Percentiles rank a stretch among this genome's conserved stretches.
These are phyloP conservation scores for Acanthopleura granulata DNA, from an alignment of 2,888 invertebrate species.

Conservation along the genomic window DNA sequence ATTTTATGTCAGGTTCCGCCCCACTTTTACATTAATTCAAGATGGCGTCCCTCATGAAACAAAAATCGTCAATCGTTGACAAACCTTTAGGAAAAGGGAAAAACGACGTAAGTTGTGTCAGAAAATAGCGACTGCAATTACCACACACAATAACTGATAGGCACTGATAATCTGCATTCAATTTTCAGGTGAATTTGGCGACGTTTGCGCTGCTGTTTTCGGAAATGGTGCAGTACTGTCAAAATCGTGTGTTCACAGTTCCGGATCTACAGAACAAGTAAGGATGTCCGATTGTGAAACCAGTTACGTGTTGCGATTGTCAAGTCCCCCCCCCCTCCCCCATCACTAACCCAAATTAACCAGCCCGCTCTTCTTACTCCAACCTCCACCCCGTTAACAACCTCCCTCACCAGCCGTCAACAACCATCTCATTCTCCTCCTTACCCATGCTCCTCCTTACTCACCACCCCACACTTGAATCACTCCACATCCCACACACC, in stretches of 20 bases:
- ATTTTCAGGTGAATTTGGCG: conserved; percentile 78
- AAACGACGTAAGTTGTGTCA: conserved; percentile 78
- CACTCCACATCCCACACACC: too few species aligned
- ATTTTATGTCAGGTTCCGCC: neutral
- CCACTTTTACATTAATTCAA: neutral
- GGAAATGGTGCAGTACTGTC: conserved; percentile 98
- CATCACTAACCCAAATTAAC: too few species aligned
- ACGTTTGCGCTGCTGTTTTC: conserved; percentile 96
- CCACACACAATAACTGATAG: neutral
- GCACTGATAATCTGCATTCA: conserved; percentile 8
- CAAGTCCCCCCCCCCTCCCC: too few species aligned
- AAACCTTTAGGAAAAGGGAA: conserved; percentile 93
- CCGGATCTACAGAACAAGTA: conserved; percentile 92
- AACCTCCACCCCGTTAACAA: too few species aligned
- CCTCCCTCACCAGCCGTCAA: too few species aligned
- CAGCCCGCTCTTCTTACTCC: too few species aligned
- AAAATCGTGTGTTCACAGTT: conserved; percentile 88
- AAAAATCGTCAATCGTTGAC: conserved; percentile 85
- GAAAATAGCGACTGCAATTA: neutral
- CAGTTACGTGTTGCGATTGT: too few species aligned
- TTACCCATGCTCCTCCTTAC: too few species aligned
- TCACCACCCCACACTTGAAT: too few species aligned
- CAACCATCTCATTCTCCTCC: too few species aligned
- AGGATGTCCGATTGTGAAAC: conserved; percentile 26
- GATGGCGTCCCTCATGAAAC: conserved; percentile 46